Conservation (phyloP, 2,113 vertebrate species). For the Seriola dumerili region DNA sequence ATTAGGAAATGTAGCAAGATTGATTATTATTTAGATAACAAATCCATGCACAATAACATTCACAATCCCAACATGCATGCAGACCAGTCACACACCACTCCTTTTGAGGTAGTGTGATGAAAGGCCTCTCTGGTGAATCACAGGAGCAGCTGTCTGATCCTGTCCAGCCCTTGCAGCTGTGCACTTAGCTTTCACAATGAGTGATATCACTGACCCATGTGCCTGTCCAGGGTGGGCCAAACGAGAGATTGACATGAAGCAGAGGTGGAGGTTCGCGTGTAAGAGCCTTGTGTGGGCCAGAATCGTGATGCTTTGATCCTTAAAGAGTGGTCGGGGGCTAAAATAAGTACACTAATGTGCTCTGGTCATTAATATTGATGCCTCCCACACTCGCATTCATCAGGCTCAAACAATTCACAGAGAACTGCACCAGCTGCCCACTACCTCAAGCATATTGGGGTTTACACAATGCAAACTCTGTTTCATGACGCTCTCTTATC, state of each 20-base stretch:
- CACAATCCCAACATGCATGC: slow-evolving; percentile 13
- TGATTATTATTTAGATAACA: slow-evolving; percentile 10
- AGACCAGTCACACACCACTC: slow-evolving; percentile 52
- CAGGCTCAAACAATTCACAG: slow-evolving; percentile 44
- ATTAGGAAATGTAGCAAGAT: neutral
- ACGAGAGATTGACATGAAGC: slow-evolving; percentile 42
- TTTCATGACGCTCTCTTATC: slow-evolving; percentile 1
- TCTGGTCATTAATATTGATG: slow-evolving; percentile 44
- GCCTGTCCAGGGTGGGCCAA: slow-evolving; percentile 19
- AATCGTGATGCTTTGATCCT: slow-evolving; percentile 48
- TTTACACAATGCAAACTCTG: slow-evolving; percentile 22
- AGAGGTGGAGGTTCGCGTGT: slow-evolving; percentile 36
- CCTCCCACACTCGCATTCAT: slow-evolving; percentile 20
- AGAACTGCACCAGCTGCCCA: slow-evolving; percentile 12
- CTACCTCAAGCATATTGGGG: neutral
- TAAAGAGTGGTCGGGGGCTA: slow-evolving; percentile 37
- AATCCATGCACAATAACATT: neutral
- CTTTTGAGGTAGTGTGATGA: slow-evolving; percentile 72
- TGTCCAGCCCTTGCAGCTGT: slow-evolving; percentile 72
- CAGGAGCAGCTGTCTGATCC: slow-evolving; percentile 76
- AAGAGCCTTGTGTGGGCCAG: neutral
- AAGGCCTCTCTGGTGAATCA: slow-evolving; percentile 71
- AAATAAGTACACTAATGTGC: slow-evolving; percentile 53
- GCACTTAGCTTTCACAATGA: slow-evolving; percentile 70
- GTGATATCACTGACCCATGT: slow-evolving; percentile 51